Conservation (phyloP, 2,888 invertebrate species). For the Myopa testacea region DNA sequence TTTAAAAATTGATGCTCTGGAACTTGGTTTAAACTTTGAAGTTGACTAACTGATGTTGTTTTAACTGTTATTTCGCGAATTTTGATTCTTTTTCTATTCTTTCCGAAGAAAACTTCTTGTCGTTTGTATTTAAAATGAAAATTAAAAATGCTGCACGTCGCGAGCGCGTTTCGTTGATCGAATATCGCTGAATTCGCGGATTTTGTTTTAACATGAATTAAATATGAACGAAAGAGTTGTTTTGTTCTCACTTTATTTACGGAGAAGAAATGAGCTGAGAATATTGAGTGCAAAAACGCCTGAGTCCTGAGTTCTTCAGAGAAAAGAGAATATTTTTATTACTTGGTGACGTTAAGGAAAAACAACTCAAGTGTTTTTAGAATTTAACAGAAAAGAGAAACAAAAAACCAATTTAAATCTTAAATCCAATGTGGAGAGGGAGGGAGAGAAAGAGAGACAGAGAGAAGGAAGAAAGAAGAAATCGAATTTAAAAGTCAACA, state of each 20-base stretch:
- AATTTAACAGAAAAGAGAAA: background rate
- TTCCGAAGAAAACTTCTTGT: background rate
- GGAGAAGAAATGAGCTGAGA: background rate
- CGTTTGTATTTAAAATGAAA: background rate
- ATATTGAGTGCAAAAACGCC: background rate
- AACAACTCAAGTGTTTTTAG: background rate
- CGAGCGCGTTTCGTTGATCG: conserved; percentile 53
- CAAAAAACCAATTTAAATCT: background rate
- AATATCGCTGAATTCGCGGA: conserved; percentile 53
- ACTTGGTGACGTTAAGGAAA: background rate
- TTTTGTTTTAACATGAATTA: conserved; percentile 12
- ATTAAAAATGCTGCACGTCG: conserved; percentile 23
- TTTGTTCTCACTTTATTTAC: background rate
- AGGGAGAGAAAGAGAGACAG: too few species aligned
- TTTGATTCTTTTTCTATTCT: background rate
- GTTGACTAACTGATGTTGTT: background rate
- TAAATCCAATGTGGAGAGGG: background rate
- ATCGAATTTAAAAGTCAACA: background rate
- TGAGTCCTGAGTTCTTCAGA: background rate
- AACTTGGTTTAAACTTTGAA: too few species aligned
- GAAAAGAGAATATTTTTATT: background rate
- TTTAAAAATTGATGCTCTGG: too few species aligned
- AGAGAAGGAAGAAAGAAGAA: background rate
- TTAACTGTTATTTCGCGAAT: background rate
- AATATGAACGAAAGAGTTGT: conserved; percentile 22